Percentiles rank a stretch among this genome's conserved stretches.
Conservation (phyloP, 2,113 vertebrate species). For the Phocoena sinus region DNA sequence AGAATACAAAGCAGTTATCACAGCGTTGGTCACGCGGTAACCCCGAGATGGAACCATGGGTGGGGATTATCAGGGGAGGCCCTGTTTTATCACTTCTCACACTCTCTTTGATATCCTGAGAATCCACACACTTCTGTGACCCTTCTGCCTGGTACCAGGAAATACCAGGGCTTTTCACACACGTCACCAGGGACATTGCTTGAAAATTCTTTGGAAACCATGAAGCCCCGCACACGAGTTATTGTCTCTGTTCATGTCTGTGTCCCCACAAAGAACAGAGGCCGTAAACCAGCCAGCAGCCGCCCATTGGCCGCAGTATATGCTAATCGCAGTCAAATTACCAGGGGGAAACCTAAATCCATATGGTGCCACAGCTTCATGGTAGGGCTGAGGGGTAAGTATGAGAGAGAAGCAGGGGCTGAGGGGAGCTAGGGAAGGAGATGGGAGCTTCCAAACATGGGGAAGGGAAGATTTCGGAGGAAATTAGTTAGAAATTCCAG, state of each 20-base stretch:
- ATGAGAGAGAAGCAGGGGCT: neutral
- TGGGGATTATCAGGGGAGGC: neutral
- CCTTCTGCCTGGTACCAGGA: neutral
- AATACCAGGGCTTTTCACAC: neutral
- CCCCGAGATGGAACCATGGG: accelerated
- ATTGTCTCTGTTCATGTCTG: neutral
- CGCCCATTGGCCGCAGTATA: neutral
- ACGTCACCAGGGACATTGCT: neutral
- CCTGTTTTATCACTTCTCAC: neutral
- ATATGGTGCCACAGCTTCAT: neutral
- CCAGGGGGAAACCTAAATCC: neutral
- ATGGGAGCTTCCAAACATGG: neutral
- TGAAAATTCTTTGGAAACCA: neutral
- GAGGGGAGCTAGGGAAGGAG: neutral
- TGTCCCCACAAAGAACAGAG: neutral
- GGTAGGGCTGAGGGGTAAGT: neutral
- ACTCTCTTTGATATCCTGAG: neutral
- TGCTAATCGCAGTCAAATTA: conserved; percentile 2
- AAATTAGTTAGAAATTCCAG: neutral
- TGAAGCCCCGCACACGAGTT: neutral
- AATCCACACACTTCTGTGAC: neutral
- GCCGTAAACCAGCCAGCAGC: neutral
- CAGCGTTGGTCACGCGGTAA: neutral
- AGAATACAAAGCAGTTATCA: neutral
- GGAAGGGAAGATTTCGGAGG: neutral